Base-by-base conservation (phyloP, 1,140 invertebrate genomes). In the Euura saliciscinereae region DNA sequence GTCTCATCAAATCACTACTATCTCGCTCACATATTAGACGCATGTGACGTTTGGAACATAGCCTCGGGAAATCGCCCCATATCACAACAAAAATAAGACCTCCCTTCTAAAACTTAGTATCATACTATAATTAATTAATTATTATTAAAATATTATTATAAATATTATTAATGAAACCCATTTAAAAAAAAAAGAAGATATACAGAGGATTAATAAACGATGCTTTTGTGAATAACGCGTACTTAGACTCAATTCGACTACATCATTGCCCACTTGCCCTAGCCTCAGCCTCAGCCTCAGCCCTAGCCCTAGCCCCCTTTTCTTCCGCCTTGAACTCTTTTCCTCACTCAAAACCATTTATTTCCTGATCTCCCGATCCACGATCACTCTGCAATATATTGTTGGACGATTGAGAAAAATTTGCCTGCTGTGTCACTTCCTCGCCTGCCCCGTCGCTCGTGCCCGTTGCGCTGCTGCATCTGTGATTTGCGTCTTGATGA, bases 141-240 rank as follows among this genome's bases (percentile, higher is more conserved):
- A 83, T 82, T 84, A 86, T 82, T 87, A 84, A 78, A 85, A 80
- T 85, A 86, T 83, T 84, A 87, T 86, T 84, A 86, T 84, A 84
- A 83, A 83, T 77, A 86, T 86, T 86, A 86, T 59, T 59, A 59
- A 59, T 87, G 73, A 82, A 86, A 85, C 86, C 87, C 85, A 85
- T 85, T 86, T 86, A 80, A 81, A 82, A 84, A 78, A 85, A 82
- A 85, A 77, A 84, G 10, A 77, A 74, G 75, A 72, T 71, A 79
- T 84, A 59, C 3, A 59, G 13, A 28, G 28, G 28, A 28, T 84
- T 79, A 87, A 88, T 88, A 87, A 87, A 87, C 78, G 82, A 87
- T 87, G 86, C 85, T 88, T 87, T 87, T 88, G 84, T 86, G 84
- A 88, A 80, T 86, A 87, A 80, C 51, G 51, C 51, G 51, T 59